Conservation (phyloP, 2,888 invertebrate genomes). For the Plebejus anna region DNA sequence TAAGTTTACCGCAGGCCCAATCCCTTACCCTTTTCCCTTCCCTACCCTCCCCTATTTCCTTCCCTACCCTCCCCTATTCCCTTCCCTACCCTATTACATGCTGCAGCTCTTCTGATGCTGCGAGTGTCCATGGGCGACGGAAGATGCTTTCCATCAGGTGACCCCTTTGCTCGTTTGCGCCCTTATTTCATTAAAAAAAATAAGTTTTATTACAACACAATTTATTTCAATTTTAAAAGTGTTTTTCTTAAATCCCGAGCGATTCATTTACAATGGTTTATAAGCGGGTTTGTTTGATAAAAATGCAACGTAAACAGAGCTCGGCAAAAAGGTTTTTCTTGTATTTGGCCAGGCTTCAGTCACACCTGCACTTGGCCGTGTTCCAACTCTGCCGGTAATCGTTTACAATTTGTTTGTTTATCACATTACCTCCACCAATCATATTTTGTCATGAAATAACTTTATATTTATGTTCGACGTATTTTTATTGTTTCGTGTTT, state of each 20-base stretch:
- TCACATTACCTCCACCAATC: conserved; percentile 32
- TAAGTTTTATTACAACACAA: neutral
- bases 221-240: neutral
- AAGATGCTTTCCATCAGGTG: too few species aligned
- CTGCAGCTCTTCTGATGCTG: too few species aligned
- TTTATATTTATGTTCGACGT: neutral
- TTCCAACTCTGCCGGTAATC: conserved; percentile 36
- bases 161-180: too few species aligned
- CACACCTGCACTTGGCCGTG: conserved; percentile 24
- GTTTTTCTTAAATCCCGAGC: neutral
- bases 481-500: conserved; percentile 10
- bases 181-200: too few species aligned
- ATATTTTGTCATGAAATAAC: conserved; percentile 30
- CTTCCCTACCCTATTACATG: too few species aligned
- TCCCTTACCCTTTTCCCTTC: too few species aligned
- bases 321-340: conserved; percentile 24
- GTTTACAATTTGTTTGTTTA: conserved; percentile 35
- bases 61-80: too few species aligned
- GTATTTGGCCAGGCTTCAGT: conserved; percentile 29
- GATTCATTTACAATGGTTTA: conserved; percentile 1
- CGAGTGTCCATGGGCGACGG: too few species aligned
- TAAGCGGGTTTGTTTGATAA: conserved; percentile 19
- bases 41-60: too few species aligned
- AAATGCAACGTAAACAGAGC: conserved; percentile 21
- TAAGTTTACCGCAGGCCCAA: too few species aligned